A percentile compares a stretch with the other conserved stretches of the same genome.
These are phyloP conservation scores for Chrysolina haemoptera DNA, from an alignment of 2,888 invertebrate genomes.

Conservation along the genomic window DNA sequence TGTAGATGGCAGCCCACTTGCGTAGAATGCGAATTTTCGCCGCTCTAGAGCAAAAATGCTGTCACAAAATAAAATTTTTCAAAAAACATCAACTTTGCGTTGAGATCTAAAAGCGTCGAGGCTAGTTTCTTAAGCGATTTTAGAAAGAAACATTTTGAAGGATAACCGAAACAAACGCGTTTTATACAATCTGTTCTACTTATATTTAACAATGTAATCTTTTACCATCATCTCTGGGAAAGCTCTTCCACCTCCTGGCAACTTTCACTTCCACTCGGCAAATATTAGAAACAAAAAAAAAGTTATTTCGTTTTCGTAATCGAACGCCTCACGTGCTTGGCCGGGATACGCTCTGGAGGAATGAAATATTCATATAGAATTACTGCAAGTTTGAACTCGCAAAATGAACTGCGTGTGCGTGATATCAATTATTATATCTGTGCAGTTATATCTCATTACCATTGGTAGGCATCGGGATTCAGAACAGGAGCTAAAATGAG, in stretches of 20 bases:
- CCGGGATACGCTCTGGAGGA: neutral
- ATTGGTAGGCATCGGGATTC: neutral
- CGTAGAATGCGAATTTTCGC: too few species aligned
- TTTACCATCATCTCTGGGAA: neutral
- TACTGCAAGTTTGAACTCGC: neutral
- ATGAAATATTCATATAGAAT: constrained; percentile 6
- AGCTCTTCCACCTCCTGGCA: neutral
- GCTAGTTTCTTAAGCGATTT: too few species aligned
- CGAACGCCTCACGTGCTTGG: neutral
- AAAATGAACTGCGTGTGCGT: constrained; percentile 1
- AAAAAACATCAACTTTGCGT: too few species aligned
- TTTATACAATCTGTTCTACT: too few species aligned
- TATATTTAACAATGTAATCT: too few species aligned
- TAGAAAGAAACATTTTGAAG: too few species aligned
- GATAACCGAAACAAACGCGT: too few species aligned
- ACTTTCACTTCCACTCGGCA: neutral
- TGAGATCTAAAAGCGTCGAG: too few species aligned
- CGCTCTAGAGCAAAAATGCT: too few species aligned
- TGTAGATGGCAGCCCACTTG: too few species aligned
- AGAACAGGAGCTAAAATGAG: neutral
- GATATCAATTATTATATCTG: neutral
- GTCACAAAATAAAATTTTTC: too few species aligned
- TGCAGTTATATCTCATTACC: constrained; percentile 6
- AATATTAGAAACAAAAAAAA: constrained; percentile 7
- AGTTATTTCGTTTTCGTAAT: constrained; percentile 6